Evolutionary conservation across 2,113 vertebrate species (phyloP), one percentile per base, ranked within the genome.

Genomic region (Varanus komodoensis): DNA sequence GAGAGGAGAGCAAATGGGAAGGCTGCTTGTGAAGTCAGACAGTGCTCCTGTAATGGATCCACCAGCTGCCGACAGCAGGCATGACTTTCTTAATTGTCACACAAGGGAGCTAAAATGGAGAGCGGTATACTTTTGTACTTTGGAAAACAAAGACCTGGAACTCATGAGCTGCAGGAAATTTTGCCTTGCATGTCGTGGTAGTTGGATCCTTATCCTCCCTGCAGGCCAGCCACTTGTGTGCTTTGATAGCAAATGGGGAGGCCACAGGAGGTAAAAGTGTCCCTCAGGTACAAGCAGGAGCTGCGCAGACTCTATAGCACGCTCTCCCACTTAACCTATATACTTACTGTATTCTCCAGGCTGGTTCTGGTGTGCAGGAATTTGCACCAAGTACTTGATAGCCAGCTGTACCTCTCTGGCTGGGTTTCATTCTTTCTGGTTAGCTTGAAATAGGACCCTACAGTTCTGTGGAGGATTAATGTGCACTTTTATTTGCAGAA

Each of bases 21-120:
- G 21, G 21, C 69, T 87, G 78, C 54, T 89, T 67, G 54, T 57
- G n/a, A 84, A 75, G 57, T 80, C 88, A 77, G 71, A 74, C 19
- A 48, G 77, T 27, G 15, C 38, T 48, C 34, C 34, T 88, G n/a
- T 80, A 84, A 88, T 52, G 84, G 80, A 54, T 67, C 84, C 54
- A 25, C 38, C 79, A 87, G 89, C 79, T 91, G 90, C 86, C 17
- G 50, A 83, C 86, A 54, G 44, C 84, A 82, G 85, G 54, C 21
- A 34, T 7, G n/a, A 71, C 38, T 87, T 83, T 50, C 61, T 64
- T 91, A 78, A 82, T 88, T 92, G 83, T 50, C 57, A 67, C 57
- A 77, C 68, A 14, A 87, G 68, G 82, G 69, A 84, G 5, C 69
- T 80, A 54, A 44, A 77, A n/a, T 44, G 50, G 23, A 48, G 1